These are phyloP conservation scores for Augiades crinisus DNA, from an alignment of 2,888 invertebrate species.

Conservation along the genomic window DNA sequence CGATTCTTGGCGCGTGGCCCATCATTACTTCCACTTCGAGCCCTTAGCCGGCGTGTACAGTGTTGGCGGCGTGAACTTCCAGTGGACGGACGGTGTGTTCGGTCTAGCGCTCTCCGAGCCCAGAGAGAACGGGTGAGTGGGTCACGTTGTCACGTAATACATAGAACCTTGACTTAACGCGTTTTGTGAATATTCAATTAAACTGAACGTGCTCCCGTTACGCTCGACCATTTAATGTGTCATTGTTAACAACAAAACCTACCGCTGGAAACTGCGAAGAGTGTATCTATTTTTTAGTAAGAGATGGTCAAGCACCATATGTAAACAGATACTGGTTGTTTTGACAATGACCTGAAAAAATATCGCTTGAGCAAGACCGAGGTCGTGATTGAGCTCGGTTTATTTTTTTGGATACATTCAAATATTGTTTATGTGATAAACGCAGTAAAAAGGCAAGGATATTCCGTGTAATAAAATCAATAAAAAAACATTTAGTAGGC, in stretches of 20 bases:
- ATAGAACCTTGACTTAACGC: constrained; percentile 32
- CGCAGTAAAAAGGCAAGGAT: too few relatives aligned
- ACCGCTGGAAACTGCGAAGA: neutral
- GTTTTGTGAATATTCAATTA: constrained; percentile 33
- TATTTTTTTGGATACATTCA: too few relatives aligned
- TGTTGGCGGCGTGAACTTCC: constrained; percentile 90
- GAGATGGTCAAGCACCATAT: constrained; percentile 29
- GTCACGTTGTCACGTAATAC: constrained; percentile 24
- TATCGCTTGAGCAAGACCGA: constrained; percentile 30
- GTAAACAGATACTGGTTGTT: constrained; percentile 30
- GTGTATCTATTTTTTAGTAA: too few relatives aligned
- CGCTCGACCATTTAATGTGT: constrained; percentile 28
- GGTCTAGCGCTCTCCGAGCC: constrained; percentile 85
- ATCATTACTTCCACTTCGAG: constrained; percentile 93
- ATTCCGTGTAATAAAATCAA: too few relatives aligned
- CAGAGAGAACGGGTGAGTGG: constrained; percentile 76
- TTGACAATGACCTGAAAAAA: constrained; percentile 51
- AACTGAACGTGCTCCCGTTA: constrained; percentile 29
- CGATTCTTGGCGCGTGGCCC: constrained; percentile 89
- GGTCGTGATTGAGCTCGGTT: too few relatives aligned
- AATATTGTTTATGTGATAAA: too few relatives aligned
- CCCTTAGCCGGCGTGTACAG: constrained; percentile 89
- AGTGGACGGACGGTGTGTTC: constrained; percentile 93
- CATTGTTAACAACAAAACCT: constrained; percentile 6
- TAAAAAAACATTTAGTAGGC: too few relatives aligned